Evolutionary conservation across 2,113 vertebrate species (phyloP).

Genomic region (Micronisus gabar): DNA sequence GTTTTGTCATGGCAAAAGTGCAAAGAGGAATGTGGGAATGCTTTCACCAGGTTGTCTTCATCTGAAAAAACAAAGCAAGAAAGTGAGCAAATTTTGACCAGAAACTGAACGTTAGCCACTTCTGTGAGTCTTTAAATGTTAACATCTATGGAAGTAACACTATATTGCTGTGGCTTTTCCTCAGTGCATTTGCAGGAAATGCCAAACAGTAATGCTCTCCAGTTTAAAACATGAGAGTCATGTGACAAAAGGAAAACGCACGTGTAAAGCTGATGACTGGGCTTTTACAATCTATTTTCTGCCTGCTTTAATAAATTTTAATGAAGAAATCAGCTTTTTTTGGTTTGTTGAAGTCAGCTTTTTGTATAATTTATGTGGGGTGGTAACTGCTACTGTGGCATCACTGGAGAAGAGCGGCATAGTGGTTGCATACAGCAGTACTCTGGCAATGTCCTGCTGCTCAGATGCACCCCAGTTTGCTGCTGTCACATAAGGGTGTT

Average conservation of each 20-base stretch:
- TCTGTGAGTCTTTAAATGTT: slow-evolving; percentile 6
- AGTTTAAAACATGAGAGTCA: background rate
- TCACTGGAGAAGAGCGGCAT: background rate
- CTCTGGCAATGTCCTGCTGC: background rate
- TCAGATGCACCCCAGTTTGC: background rate
- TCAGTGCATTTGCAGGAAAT: slow-evolving; percentile 46
- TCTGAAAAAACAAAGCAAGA: slow-evolving; percentile 1
- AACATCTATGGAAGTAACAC: slow-evolving; percentile 20
- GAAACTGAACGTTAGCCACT: slow-evolving; percentile 10
- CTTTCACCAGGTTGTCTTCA: slow-evolving; percentile 52
- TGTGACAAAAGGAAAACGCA: background rate
- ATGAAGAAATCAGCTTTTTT: background rate
- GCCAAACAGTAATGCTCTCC: background rate
- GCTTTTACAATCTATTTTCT: background rate
- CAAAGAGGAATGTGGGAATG: background rate
- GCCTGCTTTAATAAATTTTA: background rate
- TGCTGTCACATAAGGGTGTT: background rate
- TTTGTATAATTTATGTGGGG: background rate
- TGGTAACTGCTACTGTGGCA: background rate
- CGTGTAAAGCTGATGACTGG: background rate
- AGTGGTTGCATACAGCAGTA: background rate
- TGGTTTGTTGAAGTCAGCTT: background rate
- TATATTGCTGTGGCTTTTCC: slow-evolving; percentile 41
- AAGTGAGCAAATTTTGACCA: slow-evolving; percentile 16
- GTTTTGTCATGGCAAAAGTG: background rate